Conservation (phyloP, 2,797 vertebrate species). For the Hypotaenidia philippensis region DNA sequence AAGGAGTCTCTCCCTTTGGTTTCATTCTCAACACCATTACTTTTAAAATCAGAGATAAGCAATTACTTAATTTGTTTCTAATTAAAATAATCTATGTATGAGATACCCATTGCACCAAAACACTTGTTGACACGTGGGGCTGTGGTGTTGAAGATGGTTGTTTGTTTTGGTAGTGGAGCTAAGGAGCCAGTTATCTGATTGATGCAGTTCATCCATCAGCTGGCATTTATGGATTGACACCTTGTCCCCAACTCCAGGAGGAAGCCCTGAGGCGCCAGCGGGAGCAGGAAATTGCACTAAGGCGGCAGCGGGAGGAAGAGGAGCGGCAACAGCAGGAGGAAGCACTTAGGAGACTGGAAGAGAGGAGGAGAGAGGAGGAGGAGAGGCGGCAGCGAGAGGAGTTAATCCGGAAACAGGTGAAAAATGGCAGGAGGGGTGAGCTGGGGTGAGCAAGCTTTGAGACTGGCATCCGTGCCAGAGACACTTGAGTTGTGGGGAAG, state of each 20-base stretch:
- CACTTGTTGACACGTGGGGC: neutral
- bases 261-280: slow-evolving; percentile 90
- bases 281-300: slow-evolving; percentile 92
- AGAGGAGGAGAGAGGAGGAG: slow-evolving; percentile 89
- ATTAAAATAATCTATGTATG: neutral
- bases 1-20: neutral
- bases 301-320: slow-evolving; percentile 88
- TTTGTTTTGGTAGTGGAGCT: neutral
- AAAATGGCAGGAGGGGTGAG: neutral
- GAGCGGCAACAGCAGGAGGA: slow-evolving; percentile 93
- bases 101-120: neutral
- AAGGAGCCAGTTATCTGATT: slow-evolving; percentile 26
- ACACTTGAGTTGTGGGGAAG: neutral
- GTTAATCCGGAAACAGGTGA: slow-evolving; percentile 93
- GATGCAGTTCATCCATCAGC: neutral
- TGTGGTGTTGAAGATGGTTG: neutral
- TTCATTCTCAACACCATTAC: neutral
- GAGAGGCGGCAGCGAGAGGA: slow-evolving; percentile 93
- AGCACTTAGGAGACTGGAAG: slow-evolving; percentile 89
- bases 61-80: neutral
- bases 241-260: slow-evolving; percentile 82
- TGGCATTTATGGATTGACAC: neutral
- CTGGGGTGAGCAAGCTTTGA: neutral
- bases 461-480: neutral
- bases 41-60: neutral